These are phyloP conservation scores for Callimorpha dominula DNA, from an alignment of 2,888 invertebrate species.

Conservation along the genomic window DNA sequence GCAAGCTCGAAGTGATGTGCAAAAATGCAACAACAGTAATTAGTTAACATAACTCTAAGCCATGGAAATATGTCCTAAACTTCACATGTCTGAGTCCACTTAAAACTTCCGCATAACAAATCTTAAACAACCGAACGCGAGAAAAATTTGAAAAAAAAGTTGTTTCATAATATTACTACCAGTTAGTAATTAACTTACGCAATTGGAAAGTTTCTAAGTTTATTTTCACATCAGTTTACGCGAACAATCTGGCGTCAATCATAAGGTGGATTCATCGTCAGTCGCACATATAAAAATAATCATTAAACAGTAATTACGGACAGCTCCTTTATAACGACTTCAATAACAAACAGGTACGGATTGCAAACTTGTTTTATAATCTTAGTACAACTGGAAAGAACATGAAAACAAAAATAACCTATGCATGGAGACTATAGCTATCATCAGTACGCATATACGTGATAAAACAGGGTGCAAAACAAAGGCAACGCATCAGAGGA, in stretches of 20 bases:
- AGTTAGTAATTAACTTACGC: slow-evolving; percentile 38
- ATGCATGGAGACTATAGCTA: background rate
- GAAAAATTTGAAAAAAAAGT: slow-evolving; percentile 11
- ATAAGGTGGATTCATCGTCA: slow-evolving; percentile 32
- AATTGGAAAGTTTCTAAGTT: slow-evolving; percentile 52
- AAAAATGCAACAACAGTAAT: background rate
- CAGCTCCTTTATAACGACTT: slow-evolving; percentile 51
- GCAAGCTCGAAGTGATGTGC: too few species aligned
- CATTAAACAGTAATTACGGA: slow-evolving; percentile 50
- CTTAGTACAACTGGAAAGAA: background rate
- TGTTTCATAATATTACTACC: slow-evolving; percentile 26
- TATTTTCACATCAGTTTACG: slow-evolving; percentile 55
- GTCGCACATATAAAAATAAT: slow-evolving; percentile 44
- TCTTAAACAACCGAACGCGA: slow-evolving; percentile 20
- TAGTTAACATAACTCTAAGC: background rate
- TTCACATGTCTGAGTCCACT: slow-evolving; percentile 18
- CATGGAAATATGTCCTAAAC: background rate
- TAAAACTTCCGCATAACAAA: slow-evolving; percentile 18
- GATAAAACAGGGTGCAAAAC: too few species aligned
- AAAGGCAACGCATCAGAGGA: too few species aligned
- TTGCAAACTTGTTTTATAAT: slow-evolving; percentile 22
- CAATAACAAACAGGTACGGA: slow-evolving; percentile 41
- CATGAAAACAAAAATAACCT: background rate
- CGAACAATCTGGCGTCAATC: slow-evolving; percentile 57
- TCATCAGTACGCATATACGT: too few species aligned